A percentile compares a stretch with the other conserved stretches of the same genome.
phyloP scores from a whole-genome alignment of 2,888 invertebrate genomes.

The Fragum fragum region DNA sequence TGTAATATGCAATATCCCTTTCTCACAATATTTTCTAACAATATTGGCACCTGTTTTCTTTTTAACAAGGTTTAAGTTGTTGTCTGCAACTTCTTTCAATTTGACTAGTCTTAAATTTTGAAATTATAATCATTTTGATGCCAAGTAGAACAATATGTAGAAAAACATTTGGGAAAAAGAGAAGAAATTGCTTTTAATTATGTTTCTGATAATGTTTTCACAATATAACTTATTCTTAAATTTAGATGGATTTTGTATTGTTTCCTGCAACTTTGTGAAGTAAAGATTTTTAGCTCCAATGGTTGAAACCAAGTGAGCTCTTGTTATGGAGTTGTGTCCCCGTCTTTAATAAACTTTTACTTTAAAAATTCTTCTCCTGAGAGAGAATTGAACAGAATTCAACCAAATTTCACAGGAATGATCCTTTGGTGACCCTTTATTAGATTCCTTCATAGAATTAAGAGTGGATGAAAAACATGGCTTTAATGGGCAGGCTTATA shows the following conservation, averaged over 20 bases:
- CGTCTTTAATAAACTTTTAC: neutral
- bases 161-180: too few species aligned
- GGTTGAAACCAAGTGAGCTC: neutral
- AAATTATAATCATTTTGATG: too few species aligned
- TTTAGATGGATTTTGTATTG: too few species aligned
- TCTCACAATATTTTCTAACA: too few species aligned
- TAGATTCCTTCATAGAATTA: neutral
- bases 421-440: neutral
- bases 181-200: neutral
- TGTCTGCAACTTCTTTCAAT: too few species aligned
- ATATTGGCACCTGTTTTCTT: too few species aligned
- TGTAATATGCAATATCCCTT: too few species aligned
- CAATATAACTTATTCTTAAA: too few species aligned
- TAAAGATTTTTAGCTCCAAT: neutral
- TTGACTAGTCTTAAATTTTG: too few species aligned
- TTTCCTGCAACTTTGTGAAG: too few species aligned
- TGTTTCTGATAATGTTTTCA: neutral
- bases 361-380: neutral
- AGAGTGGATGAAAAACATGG: neutral
- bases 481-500: neutral
- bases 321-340: neutral
- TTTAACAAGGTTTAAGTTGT: too few species aligned
- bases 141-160: too few species aligned
- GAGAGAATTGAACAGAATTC: neutral
- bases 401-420: neutral